These are phyloP conservation scores for Bombylius discolor DNA, from an alignment of 2,888 invertebrate genomes.

Conservation along the genomic window DNA sequence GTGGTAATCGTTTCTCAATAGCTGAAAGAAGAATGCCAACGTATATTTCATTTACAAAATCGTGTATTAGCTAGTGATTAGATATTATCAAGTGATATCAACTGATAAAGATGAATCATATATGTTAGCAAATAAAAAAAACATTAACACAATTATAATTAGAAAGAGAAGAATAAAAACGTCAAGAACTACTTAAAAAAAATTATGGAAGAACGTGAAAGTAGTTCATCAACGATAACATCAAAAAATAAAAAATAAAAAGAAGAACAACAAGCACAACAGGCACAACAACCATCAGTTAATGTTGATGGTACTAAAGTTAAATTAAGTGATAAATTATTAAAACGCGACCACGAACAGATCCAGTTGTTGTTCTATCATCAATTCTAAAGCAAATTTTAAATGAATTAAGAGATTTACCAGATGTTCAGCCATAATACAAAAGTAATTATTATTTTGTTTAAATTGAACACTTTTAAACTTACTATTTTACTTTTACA, in stretches of 20 bases:
- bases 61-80: slow-evolving; percentile 80
- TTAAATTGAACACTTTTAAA: not conserved
- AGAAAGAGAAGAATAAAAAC: slow-evolving; percentile 91
- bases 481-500: slow-evolving; percentile 6
- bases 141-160: slow-evolving; percentile 80
- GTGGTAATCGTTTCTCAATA: slow-evolving; percentile 94
- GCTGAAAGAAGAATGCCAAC: slow-evolving; percentile 98
- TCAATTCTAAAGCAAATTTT: slow-evolving; percentile 82
- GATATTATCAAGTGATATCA: slow-evolving; percentile 84
- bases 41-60: slow-evolving; percentile 96
- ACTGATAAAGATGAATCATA: slow-evolving; percentile 95
- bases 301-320: slow-evolving; percentile 93
- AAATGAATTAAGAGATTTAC: slow-evolving; percentile 82
- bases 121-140: slow-evolving; percentile 92
- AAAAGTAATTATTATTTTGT: slow-evolving; percentile 45
- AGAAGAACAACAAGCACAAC: slow-evolving; percentile 26
- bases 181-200: slow-evolving; percentile 86
- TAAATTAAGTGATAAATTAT: slow-evolving; percentile 72
- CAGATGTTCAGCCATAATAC: slow-evolving; percentile 87
- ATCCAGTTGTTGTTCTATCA: slow-evolving; percentile 90
- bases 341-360: slow-evolving; percentile 83
- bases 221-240: slow-evolving; percentile 48
- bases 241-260: slow-evolving; percentile 44
- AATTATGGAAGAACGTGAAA: slow-evolving; percentile 62
- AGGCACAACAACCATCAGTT: slow-evolving; percentile 42